phyloP scores from a whole-genome alignment of 2,113 vertebrate species.

The pig (Sus scrofa) region T2T-Sscrofa CM000813.6:135102501-135103000 shows the following conservation, averaged over 20 bases:
- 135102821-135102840: background rate
- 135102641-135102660: background rate
- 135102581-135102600: background rate
- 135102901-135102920: background rate
- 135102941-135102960: background rate
- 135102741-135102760: background rate
- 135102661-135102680: background rate
- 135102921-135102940: background rate
- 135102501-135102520: background rate
- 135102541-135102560: background rate
- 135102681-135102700: background rate
- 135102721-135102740: background rate
- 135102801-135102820: background rate
- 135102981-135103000: background rate
- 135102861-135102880: background rate
- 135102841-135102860: background rate
- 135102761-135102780: background rate
- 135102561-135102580: background rate
- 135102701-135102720: background rate
- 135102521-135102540: background rate
- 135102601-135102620: background rate
- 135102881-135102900: background rate
- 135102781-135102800: background rate
- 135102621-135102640: background rate
- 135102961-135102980: background rate